Evolutionary conservation across 2,113 vertebrate species (phyloP), one percentile per base, ranked within the genome.

Genomic region (Antennarius striatus): DNA sequence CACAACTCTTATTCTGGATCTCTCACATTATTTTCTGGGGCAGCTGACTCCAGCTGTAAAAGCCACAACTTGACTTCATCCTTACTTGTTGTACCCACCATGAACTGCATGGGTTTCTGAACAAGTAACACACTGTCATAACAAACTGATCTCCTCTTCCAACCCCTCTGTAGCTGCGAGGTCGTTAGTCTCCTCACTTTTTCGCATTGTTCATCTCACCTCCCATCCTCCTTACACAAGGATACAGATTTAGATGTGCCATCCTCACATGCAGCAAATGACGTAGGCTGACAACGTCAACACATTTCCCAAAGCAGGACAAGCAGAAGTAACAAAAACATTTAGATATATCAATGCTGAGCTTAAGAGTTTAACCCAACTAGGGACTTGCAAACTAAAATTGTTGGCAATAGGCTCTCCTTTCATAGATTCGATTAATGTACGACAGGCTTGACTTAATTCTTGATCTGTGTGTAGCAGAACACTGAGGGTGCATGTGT

Each of bases 141-240:
- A 8, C 52, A 40, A 56, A 76, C 57, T 63, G 32, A 63, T 67
- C 71, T 32, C 1, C 39, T 57, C 60, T 36, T 50, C 48, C 65
- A 58, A 54, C 36, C 59, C 59, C 46, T 54, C 36, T 53, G 47
- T 64, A 36, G 51, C 59, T 74, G 43, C 13, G 49, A 73, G 58
- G 52, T 43, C 60, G 10, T 69, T 57, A 61, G n/a, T 57, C 46
- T 67, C 73, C 29, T 4, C 5, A 66, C 81, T 85, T 63, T 78
- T 81, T 80, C 80, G 72, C 68, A 86, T 80, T 79, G 79, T 68
- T 78, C 63, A 22, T 50, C 61, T 45, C 42, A 4, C 28, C 51
- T 30, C 51, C 9, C 7, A 4, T 9, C 48, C 11, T 30, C 40
- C 42, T 59, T 39, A 57, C 73, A 10, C 50, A 61, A 22, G 17